These are phyloP conservation scores for Pinctada fucata DNA, from an alignment of 2,888 invertebrate species.

Conservation along the genomic window DNA sequence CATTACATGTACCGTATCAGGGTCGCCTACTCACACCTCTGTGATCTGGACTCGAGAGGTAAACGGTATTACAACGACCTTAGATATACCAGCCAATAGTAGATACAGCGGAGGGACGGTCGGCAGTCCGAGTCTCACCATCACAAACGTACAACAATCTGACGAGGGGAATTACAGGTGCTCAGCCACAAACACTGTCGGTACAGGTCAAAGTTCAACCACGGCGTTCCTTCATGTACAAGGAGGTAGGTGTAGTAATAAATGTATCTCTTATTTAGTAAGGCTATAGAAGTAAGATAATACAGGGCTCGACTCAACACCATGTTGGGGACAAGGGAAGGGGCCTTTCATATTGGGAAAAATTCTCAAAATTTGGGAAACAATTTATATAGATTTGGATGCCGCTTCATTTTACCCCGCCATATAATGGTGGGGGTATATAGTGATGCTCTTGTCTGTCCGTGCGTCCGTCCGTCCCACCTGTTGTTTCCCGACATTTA, in stretches of 20 bases:
- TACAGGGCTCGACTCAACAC: no score
- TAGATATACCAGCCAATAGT: conserved; percentile 8
- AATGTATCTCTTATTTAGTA: no score
- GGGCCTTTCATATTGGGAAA: no score
- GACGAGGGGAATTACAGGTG: conserved; percentile 32
- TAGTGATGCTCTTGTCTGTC: no score
- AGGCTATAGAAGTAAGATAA: no score
- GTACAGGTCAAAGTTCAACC: conserved; percentile 32
- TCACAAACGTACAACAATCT: conserved; percentile 18
- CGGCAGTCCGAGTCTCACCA: conserved; percentile 23
- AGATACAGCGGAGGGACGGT: conserved; percentile 34
- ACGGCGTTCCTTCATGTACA: conserved; percentile 10
- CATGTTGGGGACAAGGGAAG: no score
- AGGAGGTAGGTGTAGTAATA: conserved; percentile 8
- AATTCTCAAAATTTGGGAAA: no score
- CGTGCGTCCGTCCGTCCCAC: no score
- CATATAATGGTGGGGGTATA: no score
- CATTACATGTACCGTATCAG: conserved; percentile 22
- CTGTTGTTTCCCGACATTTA: no score
- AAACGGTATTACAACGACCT: conserved; percentile 9
- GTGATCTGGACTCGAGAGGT: conserved; percentile 19
- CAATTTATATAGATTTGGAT: no score
- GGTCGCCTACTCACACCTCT: conserved; percentile 10
- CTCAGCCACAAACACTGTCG: conserved; percentile 31
- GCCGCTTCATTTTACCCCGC: no score